Conservation (phyloP, 2,797 vertebrate genomes). For the Chiroxiphia lanceolata region DNA sequence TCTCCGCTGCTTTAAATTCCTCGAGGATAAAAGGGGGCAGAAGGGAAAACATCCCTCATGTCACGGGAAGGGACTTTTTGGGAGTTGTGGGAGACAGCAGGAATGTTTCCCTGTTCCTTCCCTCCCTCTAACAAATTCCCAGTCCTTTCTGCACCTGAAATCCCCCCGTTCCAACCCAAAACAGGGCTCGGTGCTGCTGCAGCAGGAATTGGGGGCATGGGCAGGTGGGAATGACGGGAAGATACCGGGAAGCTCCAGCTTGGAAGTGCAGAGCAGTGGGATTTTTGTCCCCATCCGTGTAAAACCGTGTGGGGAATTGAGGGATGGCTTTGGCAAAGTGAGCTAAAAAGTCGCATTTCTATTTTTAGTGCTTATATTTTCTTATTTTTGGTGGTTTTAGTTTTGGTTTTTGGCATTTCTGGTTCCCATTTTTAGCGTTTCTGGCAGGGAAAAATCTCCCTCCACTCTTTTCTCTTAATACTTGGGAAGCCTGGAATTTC, state of each 20-base stretch:
- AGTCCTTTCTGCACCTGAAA: not conserved
- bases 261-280: not conserved
- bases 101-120: not conserved
- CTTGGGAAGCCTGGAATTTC: not conserved
- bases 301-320: fast-evolving
- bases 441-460: not conserved
- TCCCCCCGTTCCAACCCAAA: not conserved
- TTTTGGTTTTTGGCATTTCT: too few relatives aligned
- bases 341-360: not conserved
- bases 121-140: not conserved
- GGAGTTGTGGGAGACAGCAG: not conserved
- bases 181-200: fast-evolving
- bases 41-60: not conserved
- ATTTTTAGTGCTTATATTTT: not conserved
- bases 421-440: not conserved
- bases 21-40: not conserved
- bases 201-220: fast-evolving
- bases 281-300: not conserved
- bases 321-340: not conserved
- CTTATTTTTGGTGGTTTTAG: too few relatives aligned
- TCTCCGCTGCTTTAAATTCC: not conserved
- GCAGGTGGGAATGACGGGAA: not conserved
- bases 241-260: not conserved
- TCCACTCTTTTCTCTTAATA: not conserved
- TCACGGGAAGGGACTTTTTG: not conserved